Conservation (phyloP, 2,113 vertebrate species). For the Crypturellus undulatus region DNA sequence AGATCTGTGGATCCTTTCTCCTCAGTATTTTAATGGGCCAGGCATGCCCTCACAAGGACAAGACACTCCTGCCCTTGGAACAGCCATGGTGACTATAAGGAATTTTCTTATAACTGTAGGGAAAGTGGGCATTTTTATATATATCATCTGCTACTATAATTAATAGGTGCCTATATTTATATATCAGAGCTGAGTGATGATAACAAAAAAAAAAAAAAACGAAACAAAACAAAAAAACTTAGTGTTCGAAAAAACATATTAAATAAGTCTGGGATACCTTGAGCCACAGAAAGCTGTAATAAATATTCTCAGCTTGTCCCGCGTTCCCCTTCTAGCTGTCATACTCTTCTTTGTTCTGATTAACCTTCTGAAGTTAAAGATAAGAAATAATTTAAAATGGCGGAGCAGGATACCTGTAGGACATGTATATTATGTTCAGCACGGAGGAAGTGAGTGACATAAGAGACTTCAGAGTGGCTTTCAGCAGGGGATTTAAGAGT, state of each 20-base stretch:
- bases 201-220: not conserved
- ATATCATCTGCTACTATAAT: constrained; percentile 16
- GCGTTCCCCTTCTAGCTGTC: not conserved
- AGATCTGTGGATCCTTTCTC: not conserved
- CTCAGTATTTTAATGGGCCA: not conserved
- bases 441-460: not conserved
- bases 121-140: not conserved
- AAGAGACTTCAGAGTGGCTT: not conserved
- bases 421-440: not conserved
- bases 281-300: constrained; percentile 12
- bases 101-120: not conserved
- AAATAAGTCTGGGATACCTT: constrained; percentile 15
- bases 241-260: constrained; percentile 20
- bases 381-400: constrained; percentile 15
- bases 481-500: not conserved
- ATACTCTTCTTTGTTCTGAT: constrained; percentile 24
- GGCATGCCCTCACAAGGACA: not conserved
- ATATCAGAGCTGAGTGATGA: constrained; percentile 15
- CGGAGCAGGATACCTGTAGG: not conserved
- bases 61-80: not conserved
- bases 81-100: not conserved
- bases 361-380: constrained; percentile 26
- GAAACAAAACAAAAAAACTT: not conserved
- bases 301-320: constrained; percentile 34
- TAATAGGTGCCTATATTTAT: constrained; percentile 43